Percentiles rank a stretch among this genome's conserved stretches.
Conservation (phyloP, 2,888 invertebrate species). For the Lampropteryx suffumata region DNA sequence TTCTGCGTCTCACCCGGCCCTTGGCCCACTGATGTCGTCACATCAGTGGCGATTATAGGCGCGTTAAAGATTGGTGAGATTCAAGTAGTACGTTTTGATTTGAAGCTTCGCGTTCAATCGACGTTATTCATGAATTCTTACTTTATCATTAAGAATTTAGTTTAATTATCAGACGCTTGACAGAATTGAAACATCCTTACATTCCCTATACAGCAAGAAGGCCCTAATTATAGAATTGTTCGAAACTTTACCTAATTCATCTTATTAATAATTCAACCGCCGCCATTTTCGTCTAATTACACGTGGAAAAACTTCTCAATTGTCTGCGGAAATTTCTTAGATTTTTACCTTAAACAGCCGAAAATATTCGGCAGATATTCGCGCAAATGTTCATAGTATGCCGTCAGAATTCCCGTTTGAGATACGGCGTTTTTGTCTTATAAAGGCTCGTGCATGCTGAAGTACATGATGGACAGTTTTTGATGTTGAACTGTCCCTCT, state of each 20-base stretch:
- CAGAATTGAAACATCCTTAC: slow-evolving; percentile 14
- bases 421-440: slow-evolving; percentile 3
- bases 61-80: too few species aligned
- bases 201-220: slow-evolving; percentile 27
- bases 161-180: slow-evolving; percentile 13
- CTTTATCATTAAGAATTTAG: slow-evolving; percentile 6
- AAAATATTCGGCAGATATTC: slow-evolving; percentile 27
- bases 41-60: too few species aligned
- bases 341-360: slow-evolving; percentile 40
- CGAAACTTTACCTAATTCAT: slow-evolving; percentile 30
- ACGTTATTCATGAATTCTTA: too few species aligned
- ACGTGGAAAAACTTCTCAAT: slow-evolving; percentile 35
- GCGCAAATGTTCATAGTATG: slow-evolving; percentile 20
- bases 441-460: slow-evolving; percentile 3
- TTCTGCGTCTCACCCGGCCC: too few species aligned
- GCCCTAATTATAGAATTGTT: slow-evolving; percentile 29
- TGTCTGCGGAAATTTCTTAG: slow-evolving; percentile 33
- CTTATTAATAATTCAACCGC: slow-evolving; percentile 34
- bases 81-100: too few species aligned
- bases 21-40: too few species aligned
- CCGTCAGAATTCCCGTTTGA: slow-evolving; percentile 18
- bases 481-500: too few species aligned
- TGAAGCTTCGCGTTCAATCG: too few species aligned
- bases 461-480: slow-evolving; percentile 1
- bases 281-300: slow-evolving; percentile 30